Percentiles rank a stretch among this genome's conserved stretches.
These are phyloP conservation scores for Ennomos erosarius DNA, from an alignment of 2,888 invertebrate species.

Conservation along the genomic window DNA sequence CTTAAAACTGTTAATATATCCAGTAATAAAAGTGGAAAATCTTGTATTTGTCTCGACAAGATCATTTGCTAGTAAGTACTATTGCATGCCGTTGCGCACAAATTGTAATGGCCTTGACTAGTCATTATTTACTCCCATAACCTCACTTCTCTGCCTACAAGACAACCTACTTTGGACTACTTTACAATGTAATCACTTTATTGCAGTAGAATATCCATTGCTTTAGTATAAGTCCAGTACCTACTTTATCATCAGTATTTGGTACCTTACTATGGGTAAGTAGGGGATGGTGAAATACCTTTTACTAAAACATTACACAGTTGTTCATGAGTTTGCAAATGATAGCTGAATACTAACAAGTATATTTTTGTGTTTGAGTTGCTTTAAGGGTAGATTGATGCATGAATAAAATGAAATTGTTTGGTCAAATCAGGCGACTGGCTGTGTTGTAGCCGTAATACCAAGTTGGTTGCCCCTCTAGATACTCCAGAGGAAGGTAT, in stretches of 20 bases:
- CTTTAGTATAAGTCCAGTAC: no score
- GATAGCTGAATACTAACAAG: conserved; percentile 1
- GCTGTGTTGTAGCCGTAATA: conserved; percentile 75
- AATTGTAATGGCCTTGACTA: conserved; percentile 46
- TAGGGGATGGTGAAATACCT: no score
- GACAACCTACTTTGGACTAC: conserved; percentile 44
- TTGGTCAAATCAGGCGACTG: conserved; percentile 66
- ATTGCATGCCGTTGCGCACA: conserved; percentile 30
- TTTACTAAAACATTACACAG: no score
- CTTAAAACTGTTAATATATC: conserved; percentile 65
- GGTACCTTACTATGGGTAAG: no score
- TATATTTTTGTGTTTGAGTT: conserved; percentile 2
- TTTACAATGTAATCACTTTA: neutral
- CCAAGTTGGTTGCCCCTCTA: conserved; percentile 64
- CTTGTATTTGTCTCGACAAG: conserved; percentile 59
- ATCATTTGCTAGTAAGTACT: conserved; percentile 69
- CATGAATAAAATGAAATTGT: conserved; percentile 28
- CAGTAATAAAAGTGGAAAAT: conserved; percentile 53
- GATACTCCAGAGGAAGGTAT: conserved; percentile 64
- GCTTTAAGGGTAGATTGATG: conserved; percentile 11
- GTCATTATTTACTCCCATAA: conserved; percentile 49
- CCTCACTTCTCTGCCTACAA: conserved; percentile 48
- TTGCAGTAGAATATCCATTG: no score
- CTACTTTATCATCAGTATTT: no score
- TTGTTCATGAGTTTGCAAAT: no score